A percentile compares a stretch with the other conserved stretches of the same genome.
Evolutionary conservation across 2,113 vertebrate species (phyloP).

Genomic region (Protomyctophum bolini): DNA sequence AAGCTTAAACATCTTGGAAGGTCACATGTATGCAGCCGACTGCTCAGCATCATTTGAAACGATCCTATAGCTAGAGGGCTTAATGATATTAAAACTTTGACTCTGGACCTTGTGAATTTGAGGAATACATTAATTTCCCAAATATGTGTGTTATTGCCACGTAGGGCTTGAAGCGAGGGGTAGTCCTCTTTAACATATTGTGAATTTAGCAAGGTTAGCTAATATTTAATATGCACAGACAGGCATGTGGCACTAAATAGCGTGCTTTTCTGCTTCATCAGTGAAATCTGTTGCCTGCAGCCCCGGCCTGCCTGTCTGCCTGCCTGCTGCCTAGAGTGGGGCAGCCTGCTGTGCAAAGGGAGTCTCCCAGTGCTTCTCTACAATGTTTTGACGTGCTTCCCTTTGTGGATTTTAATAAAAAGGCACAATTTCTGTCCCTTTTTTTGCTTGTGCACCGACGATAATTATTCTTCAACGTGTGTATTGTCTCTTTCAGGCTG

Average conservation of each 20-base stretch:
- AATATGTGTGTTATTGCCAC: too few species aligned
- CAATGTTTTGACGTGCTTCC: constrained; percentile 58
- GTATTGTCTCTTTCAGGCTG: constrained; percentile 85
- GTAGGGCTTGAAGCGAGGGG: not conserved
- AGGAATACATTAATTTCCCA: too few species aligned
- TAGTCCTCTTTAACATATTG: constrained; percentile 31
- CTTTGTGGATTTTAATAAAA: constrained; percentile 39
- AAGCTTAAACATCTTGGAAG: too few species aligned
- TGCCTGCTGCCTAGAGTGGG: constrained; percentile 60
- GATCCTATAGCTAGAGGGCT: too few species aligned
- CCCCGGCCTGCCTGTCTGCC: constrained; percentile 68
- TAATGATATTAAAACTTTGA: too few species aligned
- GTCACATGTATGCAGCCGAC: too few species aligned
- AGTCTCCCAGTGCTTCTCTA: constrained; percentile 44
- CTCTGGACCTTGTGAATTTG: too few species aligned
- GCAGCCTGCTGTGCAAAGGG: constrained; percentile 67
- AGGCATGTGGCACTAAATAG: constrained; percentile 76
- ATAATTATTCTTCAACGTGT: constrained; percentile 8
- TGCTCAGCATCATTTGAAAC: too few species aligned
- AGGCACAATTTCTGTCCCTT: not conserved
- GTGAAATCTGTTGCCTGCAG: constrained; percentile 73
- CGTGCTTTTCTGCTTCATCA: constrained; percentile 77
- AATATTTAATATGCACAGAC: constrained; percentile 74
- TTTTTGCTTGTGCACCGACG: constrained; percentile 39
- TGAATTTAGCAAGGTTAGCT: constrained; percentile 48